phyloP scores from a whole-genome alignment of 2,888 invertebrate genomes.

The Alloplasta piceator region DNA sequence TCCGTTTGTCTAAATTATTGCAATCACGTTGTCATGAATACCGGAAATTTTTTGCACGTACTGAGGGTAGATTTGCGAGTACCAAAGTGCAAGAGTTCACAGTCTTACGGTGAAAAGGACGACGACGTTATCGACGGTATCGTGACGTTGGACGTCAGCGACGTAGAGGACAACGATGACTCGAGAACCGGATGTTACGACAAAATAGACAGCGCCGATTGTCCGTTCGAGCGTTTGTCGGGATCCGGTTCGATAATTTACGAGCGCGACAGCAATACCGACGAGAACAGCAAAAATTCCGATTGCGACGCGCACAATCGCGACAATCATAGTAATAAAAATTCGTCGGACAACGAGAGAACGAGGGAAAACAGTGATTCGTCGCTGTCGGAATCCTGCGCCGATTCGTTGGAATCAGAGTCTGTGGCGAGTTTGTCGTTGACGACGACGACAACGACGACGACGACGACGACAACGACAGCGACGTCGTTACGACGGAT shows the following conservation, averaged over 20 bases:
- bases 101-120: constrained; percentile 79
- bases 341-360: constrained; percentile 63
- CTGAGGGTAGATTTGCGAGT: constrained; percentile 86
- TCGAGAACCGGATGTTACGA: constrained; percentile 77
- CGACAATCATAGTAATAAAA: constrained; percentile 74
- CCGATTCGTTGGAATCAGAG: constrained; percentile 74
- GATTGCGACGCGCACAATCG: constrained; percentile 71
- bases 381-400: constrained; percentile 65
- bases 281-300: constrained; percentile 73
- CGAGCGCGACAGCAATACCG: constrained; percentile 71
- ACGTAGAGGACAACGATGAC: constrained; percentile 77
- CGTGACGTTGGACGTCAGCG: constrained; percentile 77
- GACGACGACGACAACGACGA: constrained; percentile 59
- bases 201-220: constrained; percentile 75
- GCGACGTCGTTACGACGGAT: constrained; percentile 27
- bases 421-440: constrained; percentile 68
- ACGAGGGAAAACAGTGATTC: constrained; percentile 43
- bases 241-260: constrained; percentile 73
- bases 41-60: constrained; percentile 93
- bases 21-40: constrained; percentile 92
- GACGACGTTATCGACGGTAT: constrained; percentile 77
- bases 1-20: constrained; percentile 88
- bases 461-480: not conserved
- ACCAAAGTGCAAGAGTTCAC: constrained; percentile 73
- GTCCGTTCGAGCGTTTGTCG: constrained; percentile 74